Percentiles rank a stretch among this genome's conserved stretches.
These are phyloP conservation scores for Catocala sponsa DNA, from an alignment of 2,888 invertebrate species.

Conservation along the genomic window DNA sequence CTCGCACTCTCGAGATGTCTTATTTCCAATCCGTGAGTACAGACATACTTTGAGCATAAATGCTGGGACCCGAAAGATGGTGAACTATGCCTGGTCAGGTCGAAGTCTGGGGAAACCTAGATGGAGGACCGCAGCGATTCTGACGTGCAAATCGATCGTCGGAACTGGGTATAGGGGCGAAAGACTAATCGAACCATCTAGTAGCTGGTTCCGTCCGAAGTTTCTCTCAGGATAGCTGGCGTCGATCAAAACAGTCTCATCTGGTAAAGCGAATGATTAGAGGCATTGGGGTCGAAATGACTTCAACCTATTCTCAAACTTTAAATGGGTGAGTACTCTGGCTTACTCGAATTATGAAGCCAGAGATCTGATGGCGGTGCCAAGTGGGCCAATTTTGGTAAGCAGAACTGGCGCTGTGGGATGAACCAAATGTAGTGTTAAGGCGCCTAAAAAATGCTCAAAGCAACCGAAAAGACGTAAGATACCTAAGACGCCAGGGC, in stretches of 20 bases:
- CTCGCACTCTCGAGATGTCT: constrained; percentile 89
- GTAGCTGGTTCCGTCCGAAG: no score
- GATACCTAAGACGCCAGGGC: constrained; percentile 20
- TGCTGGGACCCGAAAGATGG: constrained; percentile 92
- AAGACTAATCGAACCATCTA: no score
- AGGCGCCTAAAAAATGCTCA: no score
- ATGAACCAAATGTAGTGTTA: no score
- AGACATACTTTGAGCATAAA: constrained; percentile 89
- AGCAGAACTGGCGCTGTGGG: no score
- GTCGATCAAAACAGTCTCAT: constrained; percentile 83
- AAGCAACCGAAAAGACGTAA: constrained; percentile 80
- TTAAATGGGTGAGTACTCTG: constrained; percentile 91
- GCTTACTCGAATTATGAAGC: constrained; percentile 88
- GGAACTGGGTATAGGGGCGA: no score
- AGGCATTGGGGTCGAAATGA: constrained; percentile 91
- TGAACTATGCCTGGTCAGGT: constrained; percentile 92
- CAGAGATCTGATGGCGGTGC: constrained; percentile 86
- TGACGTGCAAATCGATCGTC: constrained; percentile 82
- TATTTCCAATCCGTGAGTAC: constrained; percentile 74
- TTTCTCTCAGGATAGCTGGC: constrained; percentile 25
- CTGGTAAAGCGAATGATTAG: constrained; percentile 93
- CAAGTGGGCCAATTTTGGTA: constrained; percentile 60
- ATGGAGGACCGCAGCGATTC: constrained; percentile 92
- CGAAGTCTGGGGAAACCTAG: constrained; percentile 91
- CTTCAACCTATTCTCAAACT: constrained; percentile 93